Conservation (phyloP, 2,113 vertebrate species). For the Myotis lucifugus region DNA sequence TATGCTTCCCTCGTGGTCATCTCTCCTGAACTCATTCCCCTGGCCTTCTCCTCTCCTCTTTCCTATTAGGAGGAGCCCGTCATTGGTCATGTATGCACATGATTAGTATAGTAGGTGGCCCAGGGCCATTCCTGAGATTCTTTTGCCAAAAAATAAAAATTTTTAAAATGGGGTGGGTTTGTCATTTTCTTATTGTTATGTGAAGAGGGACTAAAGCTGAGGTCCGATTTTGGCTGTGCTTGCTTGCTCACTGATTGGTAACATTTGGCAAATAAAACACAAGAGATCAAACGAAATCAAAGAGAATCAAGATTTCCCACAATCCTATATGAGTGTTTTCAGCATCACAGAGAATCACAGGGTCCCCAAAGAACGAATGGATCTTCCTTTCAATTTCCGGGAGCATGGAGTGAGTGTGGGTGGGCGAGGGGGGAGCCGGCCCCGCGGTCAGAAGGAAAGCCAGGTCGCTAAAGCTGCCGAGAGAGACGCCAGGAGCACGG, state of each 20-base stretch:
- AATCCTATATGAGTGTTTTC: constrained; percentile 85
- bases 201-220: constrained; percentile 88
- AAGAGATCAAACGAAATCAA: constrained; percentile 56
- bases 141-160: constrained; percentile 81
- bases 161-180: constrained; percentile 75
- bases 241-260: constrained; percentile 84
- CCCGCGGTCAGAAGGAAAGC: constrained; percentile 90
- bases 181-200: constrained; percentile 79
- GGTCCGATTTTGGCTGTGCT: constrained; percentile 86
- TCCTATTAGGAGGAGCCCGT: constrained; percentile 81
- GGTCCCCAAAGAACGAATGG: constrained; percentile 84
- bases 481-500: constrained; percentile 88
- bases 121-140: constrained; percentile 91
- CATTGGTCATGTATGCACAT: constrained; percentile 78
- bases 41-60: constrained; percentile 80
- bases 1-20: constrained; percentile 81
- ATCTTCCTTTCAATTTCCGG: constrained; percentile 84
- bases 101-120: constrained; percentile 86
- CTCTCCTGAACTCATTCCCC: constrained; percentile 79
- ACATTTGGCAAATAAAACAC: constrained; percentile 88
- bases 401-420: constrained; percentile 81
- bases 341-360: constrained; percentile 86
- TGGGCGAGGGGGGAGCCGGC: constrained; percentile 61
- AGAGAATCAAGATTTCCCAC: constrained; percentile 78
- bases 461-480: constrained; percentile 91